A percentile compares a stretch with the other conserved stretches of the same genome.
phyloP scores from a whole-genome alignment of 2,797 vertebrate species.

The Eidolon dupreanum region DNA sequence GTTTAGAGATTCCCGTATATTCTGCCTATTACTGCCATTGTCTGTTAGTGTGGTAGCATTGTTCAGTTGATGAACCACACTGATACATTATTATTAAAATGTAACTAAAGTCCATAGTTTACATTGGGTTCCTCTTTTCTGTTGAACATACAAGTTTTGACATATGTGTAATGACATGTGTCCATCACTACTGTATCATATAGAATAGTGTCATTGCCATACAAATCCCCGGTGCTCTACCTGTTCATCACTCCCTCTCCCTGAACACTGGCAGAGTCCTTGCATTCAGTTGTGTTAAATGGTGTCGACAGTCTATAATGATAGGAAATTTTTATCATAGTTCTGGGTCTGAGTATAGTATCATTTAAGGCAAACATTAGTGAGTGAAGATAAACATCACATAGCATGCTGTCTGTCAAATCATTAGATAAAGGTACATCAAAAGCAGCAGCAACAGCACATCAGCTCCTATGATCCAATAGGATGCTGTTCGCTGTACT shows the following conservation, averaged over 20 bases:
- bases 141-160: not conserved
- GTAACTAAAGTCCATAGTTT: not conserved
- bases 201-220: not conserved
- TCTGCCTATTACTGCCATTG: not conserved
- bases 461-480: not conserved
- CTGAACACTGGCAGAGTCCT: not conserved
- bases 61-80: not conserved
- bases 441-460: not conserved
- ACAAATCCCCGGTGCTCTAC: rapidly evolving
- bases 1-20: not conserved
- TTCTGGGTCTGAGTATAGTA: not conserved
- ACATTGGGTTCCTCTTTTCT: not conserved
- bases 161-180: not conserved
- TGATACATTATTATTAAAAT: not conserved
- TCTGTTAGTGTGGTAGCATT: not conserved
- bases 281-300: not conserved
- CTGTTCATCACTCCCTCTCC: not conserved
- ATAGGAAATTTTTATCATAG: not conserved
- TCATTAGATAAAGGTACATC: not conserved
- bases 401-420: not conserved
- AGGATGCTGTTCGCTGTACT: not conserved
- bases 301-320: not conserved
- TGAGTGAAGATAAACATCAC: not conserved
- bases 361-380: not conserved
- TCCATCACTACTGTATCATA: not conserved